phyloP scores from a whole-genome alignment of 2,113 vertebrate species.

The Tichodroma muraria region DNA sequence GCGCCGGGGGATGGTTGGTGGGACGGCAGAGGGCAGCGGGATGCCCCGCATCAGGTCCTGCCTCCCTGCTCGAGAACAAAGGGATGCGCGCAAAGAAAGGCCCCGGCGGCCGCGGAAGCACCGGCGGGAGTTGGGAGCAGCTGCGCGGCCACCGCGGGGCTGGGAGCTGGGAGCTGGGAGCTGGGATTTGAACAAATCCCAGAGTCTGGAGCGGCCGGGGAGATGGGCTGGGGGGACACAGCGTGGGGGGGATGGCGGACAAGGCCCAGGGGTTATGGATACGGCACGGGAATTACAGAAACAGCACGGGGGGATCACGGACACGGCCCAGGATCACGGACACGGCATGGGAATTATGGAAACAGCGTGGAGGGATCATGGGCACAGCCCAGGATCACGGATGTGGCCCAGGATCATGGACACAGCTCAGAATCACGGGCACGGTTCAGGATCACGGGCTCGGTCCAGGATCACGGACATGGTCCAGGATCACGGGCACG shows the following conservation, averaged over 20 bases:
- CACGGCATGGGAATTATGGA: not conserved
- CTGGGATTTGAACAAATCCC: not conserved
- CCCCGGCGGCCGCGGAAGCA: not conserved
- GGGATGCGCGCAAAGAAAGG: not conserved
- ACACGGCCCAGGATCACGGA: not conserved
- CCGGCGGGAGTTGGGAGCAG: not conserved
- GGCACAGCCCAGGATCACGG: not conserved
- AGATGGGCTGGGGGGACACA: not conserved
- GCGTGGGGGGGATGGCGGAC: not conserved
- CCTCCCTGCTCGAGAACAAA: not conserved
- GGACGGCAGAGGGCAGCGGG: not conserved
- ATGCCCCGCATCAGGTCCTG: not conserved
- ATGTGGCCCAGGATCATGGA: not conserved
- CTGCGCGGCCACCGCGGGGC: not conserved
- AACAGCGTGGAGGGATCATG: no score
- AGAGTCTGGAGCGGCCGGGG: not conserved
- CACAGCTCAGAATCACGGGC: no score
- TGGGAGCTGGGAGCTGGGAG: no score
- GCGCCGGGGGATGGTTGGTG: rapidly evolving
- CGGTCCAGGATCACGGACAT: no score
- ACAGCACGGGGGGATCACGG: not conserved
- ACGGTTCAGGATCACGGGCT: no score
- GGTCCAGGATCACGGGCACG: no score
- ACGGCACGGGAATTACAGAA: no score
- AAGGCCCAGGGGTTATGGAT: not conserved